Evolutionary conservation across 2,888 invertebrate genomes (phyloP).

Genomic region (Ptilodon capucinus): DNA sequence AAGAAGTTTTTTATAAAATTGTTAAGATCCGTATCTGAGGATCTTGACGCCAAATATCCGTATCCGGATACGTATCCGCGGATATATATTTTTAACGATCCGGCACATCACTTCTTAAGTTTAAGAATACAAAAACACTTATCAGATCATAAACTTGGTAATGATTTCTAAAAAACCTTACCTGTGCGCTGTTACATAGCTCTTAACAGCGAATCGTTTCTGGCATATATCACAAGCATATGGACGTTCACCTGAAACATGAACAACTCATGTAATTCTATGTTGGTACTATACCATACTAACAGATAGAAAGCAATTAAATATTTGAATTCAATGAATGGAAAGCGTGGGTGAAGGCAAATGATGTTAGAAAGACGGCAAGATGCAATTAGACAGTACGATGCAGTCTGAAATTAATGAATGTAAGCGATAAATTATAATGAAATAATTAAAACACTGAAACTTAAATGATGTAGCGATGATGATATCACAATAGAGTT

Average conservation of each 20-base stretch:
- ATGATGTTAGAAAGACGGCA: conserved; percentile 80
- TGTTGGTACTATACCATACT: conserved; percentile 3
- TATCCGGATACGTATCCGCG: too few species aligned
- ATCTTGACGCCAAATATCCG: too few species aligned
- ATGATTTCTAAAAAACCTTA: conserved; percentile 31
- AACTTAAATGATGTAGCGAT: conserved; percentile 69
- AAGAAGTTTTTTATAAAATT: too few species aligned
- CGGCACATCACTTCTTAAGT: too few species aligned
- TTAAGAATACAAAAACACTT: too few species aligned
- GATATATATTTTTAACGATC: too few species aligned
- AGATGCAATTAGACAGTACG: conserved; percentile 75
- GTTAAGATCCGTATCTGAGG: too few species aligned
- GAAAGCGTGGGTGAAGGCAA: conserved; percentile 57
- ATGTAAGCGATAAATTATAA: conserved; percentile 67
- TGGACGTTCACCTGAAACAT: conserved; percentile 86
- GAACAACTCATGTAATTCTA: conserved; percentile 4
- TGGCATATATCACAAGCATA: conserved; percentile 91
- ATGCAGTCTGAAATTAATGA: conserved; percentile 73
- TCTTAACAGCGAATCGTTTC: conserved; percentile 91
- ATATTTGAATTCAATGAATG: conserved; percentile 33
- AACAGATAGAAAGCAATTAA: conserved; percentile 26
- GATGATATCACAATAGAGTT: conserved; percentile 48
- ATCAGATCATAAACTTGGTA: too few species aligned
- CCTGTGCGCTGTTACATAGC: conserved; percentile 90
- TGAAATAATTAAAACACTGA: conserved; percentile 54